Conservation (phyloP, 2,113 vertebrate species). For the Ornithorhynchus anatinus region DNA sequence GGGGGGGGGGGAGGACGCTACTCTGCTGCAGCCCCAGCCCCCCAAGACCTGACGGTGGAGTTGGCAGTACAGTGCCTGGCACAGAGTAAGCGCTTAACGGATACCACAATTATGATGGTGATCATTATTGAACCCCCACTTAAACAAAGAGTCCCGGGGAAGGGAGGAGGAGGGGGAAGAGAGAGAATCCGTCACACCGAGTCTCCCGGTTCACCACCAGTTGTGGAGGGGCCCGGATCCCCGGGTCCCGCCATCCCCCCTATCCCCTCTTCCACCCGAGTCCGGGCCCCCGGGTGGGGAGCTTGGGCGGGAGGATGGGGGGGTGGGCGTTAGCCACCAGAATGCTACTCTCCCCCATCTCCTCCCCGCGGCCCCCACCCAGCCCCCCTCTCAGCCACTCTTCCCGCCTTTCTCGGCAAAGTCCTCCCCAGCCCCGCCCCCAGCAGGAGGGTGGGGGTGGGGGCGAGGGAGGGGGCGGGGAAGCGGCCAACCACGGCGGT, state of each 20-base stretch:
- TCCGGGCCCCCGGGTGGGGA: constrained; percentile 1
- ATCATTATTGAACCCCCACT: constrained; percentile 48
- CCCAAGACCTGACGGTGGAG: constrained; percentile 19
- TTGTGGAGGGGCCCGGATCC: not conserved
- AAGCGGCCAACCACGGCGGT: not conserved
- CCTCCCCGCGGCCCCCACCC: not conserved
- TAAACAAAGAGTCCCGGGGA: constrained; percentile 29
- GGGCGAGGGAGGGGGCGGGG: not conserved
- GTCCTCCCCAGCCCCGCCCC: not conserved
- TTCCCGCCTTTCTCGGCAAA: not conserved
- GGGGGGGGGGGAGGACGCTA: not conserved
- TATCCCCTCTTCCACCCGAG: not conserved
- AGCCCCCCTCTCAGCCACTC: not conserved
- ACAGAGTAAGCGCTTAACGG: constrained; percentile 27
- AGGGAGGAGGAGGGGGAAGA: constrained; percentile 30
- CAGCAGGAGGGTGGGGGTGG: not conserved
- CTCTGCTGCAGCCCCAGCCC: constrained; percentile 23
- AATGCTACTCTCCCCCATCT: not conserved
- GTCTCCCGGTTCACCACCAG: constrained; percentile 5
- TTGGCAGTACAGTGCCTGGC: no score
- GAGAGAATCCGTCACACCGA: constrained; percentile 50
- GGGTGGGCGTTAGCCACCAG: constrained; percentile 25
- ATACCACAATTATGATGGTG: constrained; percentile 45
- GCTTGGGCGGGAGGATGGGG: not conserved
- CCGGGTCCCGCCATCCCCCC: constrained; percentile 37